phyloP scores from a whole-genome alignment of 1,140 invertebrate species.

The Stegodyphus mimosarum region DNA sequence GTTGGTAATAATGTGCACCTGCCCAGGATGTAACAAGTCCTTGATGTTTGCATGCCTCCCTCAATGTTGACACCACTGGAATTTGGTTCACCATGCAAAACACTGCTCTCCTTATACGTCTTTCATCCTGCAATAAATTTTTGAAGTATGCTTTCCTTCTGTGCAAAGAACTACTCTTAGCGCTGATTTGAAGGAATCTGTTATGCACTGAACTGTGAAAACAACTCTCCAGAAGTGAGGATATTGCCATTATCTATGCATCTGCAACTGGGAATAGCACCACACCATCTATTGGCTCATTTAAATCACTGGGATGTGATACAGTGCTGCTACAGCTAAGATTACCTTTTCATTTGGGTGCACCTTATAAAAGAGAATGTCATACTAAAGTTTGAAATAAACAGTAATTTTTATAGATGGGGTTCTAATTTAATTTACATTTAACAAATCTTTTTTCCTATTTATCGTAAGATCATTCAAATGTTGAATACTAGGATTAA shows the following conservation, averaged over 20 bases:
- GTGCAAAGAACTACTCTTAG: neutral
- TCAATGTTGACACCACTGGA: neutral
- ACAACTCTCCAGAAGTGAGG: neutral
- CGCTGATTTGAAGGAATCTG: neutral
- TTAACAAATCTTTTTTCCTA: no score
- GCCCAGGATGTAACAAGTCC: no score
- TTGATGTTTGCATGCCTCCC: neutral
- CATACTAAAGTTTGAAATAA: no score
- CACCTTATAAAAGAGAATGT: neutral
- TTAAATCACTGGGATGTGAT: neutral
- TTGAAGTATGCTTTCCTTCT: neutral
- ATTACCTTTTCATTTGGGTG: neutral
- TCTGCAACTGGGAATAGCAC: neutral
- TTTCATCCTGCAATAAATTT: neutral
- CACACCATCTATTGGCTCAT: neutral
- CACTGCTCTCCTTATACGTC: neutral
- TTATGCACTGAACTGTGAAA: neutral
- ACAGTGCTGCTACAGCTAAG: neutral
- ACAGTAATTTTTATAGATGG: no score
- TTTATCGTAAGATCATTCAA: no score
- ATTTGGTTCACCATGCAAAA: neutral
- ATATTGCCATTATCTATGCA: neutral
- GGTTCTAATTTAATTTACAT: no score
- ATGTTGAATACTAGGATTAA: no score
- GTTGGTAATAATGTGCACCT: neutral